phyloP scores from a whole-genome alignment of 2,888 invertebrate genomes.

The Sisyra terminalis region DNA sequence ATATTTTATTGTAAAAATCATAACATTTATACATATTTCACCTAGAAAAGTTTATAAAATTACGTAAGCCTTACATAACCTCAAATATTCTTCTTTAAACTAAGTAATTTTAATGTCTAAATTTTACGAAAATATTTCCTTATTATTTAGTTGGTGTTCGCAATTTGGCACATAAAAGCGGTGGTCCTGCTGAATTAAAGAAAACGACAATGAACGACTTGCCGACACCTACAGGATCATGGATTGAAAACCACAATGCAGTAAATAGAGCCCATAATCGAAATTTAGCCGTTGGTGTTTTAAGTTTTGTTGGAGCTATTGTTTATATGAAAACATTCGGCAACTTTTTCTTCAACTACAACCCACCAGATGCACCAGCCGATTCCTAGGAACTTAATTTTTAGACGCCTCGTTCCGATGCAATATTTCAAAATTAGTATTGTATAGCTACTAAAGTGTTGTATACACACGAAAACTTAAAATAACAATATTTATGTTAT shows the following conservation, averaged over 20 bases:
- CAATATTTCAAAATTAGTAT: no score
- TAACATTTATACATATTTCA: no score
- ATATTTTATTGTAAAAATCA: no score
- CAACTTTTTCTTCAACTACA: conserved; percentile 42
- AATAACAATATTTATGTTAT: no score
- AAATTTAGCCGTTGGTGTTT: conserved; percentile 40
- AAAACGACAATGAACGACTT: conserved; percentile 53
- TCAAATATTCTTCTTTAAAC: neutral
- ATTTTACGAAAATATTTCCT: no score
- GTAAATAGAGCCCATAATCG: conserved; percentile 53
- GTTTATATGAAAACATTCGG: conserved; percentile 39
- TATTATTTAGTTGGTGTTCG: neutral
- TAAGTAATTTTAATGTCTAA: neutral
- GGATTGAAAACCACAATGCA: conserved; percentile 50
- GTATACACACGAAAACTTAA: no score
- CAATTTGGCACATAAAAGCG: neutral
- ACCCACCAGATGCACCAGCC: conserved; percentile 32
- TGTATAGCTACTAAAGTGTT: no score
- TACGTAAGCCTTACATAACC: no score
- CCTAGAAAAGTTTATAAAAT: no score
- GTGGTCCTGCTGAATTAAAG: conserved; percentile 1
- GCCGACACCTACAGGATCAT: conserved; percentile 60
- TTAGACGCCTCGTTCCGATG: no score
- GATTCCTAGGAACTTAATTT: conserved; percentile 1
- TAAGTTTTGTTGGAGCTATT: conserved; percentile 29